A percentile compares a stretch with the other conserved stretches of the same genome.
Conservation (phyloP, 2,797 vertebrate genomes). For the Microchirus variegatus region DNA sequence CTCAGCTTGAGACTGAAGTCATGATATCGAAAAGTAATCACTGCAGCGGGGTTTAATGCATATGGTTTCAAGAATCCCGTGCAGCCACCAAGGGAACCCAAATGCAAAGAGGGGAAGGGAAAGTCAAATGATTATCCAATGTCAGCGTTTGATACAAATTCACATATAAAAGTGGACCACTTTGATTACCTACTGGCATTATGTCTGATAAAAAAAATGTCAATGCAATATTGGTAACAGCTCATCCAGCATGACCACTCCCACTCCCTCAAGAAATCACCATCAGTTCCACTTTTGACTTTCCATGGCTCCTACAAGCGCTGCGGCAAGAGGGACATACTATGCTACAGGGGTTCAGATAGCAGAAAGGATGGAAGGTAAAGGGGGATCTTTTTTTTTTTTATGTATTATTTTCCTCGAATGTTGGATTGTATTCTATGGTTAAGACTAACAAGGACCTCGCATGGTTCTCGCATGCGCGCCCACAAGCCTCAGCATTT, state of each 20-base stretch:
- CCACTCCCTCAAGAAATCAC: conserved; percentile 24
- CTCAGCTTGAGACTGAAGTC: conserved; percentile 23
- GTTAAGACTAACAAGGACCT: conserved; percentile 14
- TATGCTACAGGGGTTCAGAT: neutral
- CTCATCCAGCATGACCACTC: conserved; percentile 26
- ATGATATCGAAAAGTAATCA: conserved; percentile 29
- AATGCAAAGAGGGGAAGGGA: conserved; percentile 18
- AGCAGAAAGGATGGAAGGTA: neutral
- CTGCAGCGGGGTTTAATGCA: conserved; percentile 9
- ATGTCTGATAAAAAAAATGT: conserved; percentile 19
- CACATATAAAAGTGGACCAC: conserved; percentile 27
- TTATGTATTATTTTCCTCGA: conserved; percentile 1
- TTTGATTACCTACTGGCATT: conserved; percentile 31
- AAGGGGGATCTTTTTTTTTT: conserved; percentile 11
- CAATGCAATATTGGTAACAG: conserved; percentile 32
- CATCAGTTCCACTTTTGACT: conserved; percentile 32
- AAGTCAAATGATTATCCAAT: conserved; percentile 40
- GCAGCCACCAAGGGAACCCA: conserved; percentile 2
- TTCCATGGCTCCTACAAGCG: conserved; percentile 13
- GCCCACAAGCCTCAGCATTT: conserved; percentile 21
- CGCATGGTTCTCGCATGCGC: conserved; percentile 12
- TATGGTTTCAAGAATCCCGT: conserved; percentile 34
- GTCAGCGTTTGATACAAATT: conserved; percentile 45
- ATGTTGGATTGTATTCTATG: neutral
- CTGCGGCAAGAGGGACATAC: neutral